A percentile compares a stretch with the other conserved stretches of the same genome.
Conservation (phyloP, 1,140 invertebrate genomes). For the Conus ventricosus region DNA sequence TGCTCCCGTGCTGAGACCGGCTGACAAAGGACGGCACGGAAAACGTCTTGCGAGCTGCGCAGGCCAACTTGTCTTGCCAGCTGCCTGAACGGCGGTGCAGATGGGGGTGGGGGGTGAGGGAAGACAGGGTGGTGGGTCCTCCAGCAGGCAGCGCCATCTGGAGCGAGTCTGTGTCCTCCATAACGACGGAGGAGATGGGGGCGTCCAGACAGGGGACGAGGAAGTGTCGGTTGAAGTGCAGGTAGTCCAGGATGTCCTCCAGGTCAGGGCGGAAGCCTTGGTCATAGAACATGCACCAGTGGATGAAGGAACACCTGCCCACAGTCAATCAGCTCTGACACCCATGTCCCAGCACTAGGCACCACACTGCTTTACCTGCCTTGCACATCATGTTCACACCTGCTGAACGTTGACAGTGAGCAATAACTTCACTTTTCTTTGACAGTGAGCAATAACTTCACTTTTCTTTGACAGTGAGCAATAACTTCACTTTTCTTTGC, state of each 20-base stretch:
- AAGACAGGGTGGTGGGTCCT: constrained; percentile 48
- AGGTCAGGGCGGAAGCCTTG: constrained; percentile 84
- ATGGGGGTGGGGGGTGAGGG: constrained; percentile 36
- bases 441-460: no score
- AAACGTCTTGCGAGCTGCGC: constrained; percentile 33
- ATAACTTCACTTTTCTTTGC: no score
- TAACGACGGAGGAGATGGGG: constrained; percentile 83
- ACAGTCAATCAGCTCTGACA: constrained; percentile 31
- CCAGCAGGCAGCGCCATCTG: constrained; percentile 69
- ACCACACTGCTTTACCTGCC: no score
- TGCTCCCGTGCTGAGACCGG: background rate
- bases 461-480: no score
- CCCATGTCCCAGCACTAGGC: background rate
- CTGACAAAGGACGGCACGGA: constrained; percentile 29
- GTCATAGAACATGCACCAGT: constrained; percentile 85
- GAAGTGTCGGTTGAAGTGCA: constrained; percentile 85
- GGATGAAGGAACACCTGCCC: constrained; percentile 83
- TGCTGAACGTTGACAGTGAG: no score
- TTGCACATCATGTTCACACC: no score
- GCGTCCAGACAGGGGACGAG: constrained; percentile 87
- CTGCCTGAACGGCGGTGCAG: constrained; percentile 50
- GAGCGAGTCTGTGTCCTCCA: constrained; percentile 79
- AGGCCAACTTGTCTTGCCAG: constrained; percentile 40
- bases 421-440: no score
- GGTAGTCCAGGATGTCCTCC: constrained; percentile 85